phyloP scores from a whole-genome alignment of 2,888 invertebrate species.

The Sthenelais limicola region DNA sequence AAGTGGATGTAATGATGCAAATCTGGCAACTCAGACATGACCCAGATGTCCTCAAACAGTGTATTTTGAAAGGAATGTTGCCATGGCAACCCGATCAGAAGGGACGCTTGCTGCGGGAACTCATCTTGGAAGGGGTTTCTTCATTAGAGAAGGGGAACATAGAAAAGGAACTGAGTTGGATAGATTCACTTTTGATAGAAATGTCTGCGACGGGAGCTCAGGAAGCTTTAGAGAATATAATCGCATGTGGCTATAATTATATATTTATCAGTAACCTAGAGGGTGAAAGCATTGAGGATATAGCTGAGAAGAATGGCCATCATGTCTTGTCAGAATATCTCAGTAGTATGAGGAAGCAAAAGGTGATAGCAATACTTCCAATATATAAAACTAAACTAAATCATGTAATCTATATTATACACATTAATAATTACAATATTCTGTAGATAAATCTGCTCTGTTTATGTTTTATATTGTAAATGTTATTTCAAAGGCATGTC shows the following conservation, averaged over 20 bases:
- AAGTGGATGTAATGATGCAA: background rate
- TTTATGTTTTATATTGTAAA: too few relatives aligned
- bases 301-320: background rate
- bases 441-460: too few relatives aligned
- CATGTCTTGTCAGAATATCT: background rate
- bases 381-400: too few relatives aligned
- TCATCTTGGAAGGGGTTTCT: background rate
- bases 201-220: background rate
- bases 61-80: background rate
- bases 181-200: conserved; percentile 1
- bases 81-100: background rate
- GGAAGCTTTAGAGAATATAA: background rate
- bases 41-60: conserved; percentile 20
- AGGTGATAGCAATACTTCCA: too few relatives aligned
- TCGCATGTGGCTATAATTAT: conserved; percentile 9
- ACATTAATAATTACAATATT: too few relatives aligned
- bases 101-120: conserved; percentile 8
- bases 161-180: background rate
- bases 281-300: background rate
- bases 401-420: too few relatives aligned
- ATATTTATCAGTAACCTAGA: background rate
- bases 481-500: too few relatives aligned
- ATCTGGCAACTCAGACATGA: conserved; percentile 13
- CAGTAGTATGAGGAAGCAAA: too few relatives aligned
- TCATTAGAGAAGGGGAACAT: background rate